These are phyloP conservation scores for Drosophila flavopinicola DNA, from an alignment of 2,888 invertebrate genomes.

Conservation along the genomic window DNA sequence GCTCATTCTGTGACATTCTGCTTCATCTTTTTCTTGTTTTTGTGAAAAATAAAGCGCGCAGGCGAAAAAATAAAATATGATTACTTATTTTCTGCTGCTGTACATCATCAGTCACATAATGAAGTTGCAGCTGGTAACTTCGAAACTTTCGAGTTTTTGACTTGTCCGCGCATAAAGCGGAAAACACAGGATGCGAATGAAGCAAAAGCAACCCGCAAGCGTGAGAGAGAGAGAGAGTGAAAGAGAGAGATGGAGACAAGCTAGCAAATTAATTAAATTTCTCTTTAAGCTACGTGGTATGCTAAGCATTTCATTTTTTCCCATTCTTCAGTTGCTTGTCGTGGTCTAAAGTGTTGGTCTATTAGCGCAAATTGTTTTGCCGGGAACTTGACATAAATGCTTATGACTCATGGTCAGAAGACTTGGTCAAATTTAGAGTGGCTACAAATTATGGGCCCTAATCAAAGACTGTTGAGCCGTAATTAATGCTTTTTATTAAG, in stretches of 20 bases:
- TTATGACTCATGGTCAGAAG: slow-evolving; percentile 22
- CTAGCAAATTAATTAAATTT: slow-evolving; percentile 74
- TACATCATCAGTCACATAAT: slow-evolving; percentile 79
- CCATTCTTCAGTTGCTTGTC: background rate
- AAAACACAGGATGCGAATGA: slow-evolving; percentile 24
- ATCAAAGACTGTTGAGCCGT: background rate
- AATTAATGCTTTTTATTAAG: background rate
- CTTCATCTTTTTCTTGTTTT: background rate
- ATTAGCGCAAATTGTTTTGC: slow-evolving; percentile 34
- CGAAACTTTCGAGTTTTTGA: slow-evolving; percentile 65
- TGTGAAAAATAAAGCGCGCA: slow-evolving; percentile 30
- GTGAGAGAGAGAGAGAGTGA: background rate
- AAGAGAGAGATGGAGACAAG: slow-evolving; percentile 1
- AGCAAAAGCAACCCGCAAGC: slow-evolving; percentile 15
- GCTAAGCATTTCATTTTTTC: slow-evolving; percentile 44
- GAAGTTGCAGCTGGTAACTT: slow-evolving; percentile 74
- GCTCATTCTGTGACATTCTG: slow-evolving; percentile 28
- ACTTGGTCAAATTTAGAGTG: slow-evolving; percentile 8
- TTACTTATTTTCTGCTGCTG: slow-evolving; percentile 63
- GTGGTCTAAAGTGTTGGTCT: slow-evolving; percentile 28
- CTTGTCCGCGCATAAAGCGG: slow-evolving; percentile 55
- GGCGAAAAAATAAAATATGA: slow-evolving; percentile 51
- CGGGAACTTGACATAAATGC: slow-evolving; percentile 29
- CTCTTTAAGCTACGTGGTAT: slow-evolving; percentile 55
- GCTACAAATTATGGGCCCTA: background rate